These are phyloP conservation scores for Chauna torquata DNA, from an alignment of 2,113 vertebrate genomes.

Conservation along the genomic window DNA sequence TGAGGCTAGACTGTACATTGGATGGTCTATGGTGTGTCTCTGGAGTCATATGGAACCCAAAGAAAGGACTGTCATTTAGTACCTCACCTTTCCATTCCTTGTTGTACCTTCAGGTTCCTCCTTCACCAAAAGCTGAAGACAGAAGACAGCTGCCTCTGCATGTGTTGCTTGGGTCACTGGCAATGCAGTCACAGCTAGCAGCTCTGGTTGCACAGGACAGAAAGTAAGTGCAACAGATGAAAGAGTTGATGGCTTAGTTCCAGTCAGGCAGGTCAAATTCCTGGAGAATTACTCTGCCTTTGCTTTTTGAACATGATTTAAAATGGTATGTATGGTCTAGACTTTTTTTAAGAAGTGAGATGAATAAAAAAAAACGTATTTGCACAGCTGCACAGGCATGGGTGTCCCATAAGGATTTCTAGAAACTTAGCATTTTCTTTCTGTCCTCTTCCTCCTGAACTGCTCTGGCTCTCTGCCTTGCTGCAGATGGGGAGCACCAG, in stretches of 20 bases:
- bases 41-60: background rate
- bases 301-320: background rate
- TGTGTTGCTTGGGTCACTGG: background rate
- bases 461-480: background rate
- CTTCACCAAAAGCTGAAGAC: background rate
- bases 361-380: no score
- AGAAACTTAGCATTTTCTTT: background rate
- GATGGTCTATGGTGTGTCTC: background rate
- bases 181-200: background rate
- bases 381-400: no score
- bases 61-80: background rate
- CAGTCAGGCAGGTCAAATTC: background rate
- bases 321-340: background rate
- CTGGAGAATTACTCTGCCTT: background rate
- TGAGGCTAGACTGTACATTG: background rate
- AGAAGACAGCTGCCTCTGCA: background rate
- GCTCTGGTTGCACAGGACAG: background rate
- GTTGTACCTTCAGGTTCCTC: background rate
- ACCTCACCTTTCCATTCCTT: background rate
- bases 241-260: background rate
- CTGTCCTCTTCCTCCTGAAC: background rate
- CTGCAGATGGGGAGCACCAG: background rate
- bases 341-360: background rate
- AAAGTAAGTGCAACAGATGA: background rate
- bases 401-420: background rate